Conservation (phyloP, 2,797 vertebrate genomes). For the Merluccius polli region DNA sequence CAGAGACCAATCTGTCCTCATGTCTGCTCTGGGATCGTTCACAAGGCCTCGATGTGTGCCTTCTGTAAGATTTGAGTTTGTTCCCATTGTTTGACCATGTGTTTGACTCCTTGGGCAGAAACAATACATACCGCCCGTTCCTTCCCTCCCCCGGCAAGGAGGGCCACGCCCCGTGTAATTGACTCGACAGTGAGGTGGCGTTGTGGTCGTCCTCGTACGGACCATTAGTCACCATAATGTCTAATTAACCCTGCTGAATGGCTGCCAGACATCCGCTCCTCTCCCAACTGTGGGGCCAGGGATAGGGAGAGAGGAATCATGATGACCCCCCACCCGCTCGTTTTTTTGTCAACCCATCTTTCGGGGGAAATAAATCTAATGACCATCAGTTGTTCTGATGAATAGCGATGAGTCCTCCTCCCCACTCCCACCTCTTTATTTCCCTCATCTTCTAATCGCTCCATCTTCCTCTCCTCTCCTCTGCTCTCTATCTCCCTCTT, state of each 20-base stretch:
- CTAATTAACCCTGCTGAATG: conserved; percentile 38
- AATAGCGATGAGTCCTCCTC: conserved; percentile 10
- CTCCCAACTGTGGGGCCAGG: not conserved
- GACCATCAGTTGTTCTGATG: conserved; percentile 16
- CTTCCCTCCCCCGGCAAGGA: conserved; percentile 20
- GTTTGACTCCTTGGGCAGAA: conserved; percentile 11
- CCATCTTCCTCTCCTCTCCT: not conserved
- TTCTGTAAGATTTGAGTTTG: not conserved
- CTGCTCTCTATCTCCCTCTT: not conserved
- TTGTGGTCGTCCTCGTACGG: conserved; percentile 15
- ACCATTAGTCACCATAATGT: conserved; percentile 23
- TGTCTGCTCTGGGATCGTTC: not conserved
- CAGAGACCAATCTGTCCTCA: not conserved
- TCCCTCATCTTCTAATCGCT: not conserved
- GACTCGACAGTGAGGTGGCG: conserved; percentile 14
- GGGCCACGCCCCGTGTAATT: conserved; percentile 30
- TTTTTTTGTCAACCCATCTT: conserved; percentile 23
- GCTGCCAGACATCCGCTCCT: conserved; percentile 11
- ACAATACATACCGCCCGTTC: not conserved
- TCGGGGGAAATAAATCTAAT: conserved; percentile 13
- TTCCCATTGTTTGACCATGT: not conserved
- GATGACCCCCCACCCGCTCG: conserved; percentile 1
- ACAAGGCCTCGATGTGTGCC: not conserved
- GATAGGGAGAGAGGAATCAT: conserved; percentile 10
- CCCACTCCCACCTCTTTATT: not conserved